Conservation (phyloP, 1,140 invertebrate species). For the Sycophila sp. region DNA sequence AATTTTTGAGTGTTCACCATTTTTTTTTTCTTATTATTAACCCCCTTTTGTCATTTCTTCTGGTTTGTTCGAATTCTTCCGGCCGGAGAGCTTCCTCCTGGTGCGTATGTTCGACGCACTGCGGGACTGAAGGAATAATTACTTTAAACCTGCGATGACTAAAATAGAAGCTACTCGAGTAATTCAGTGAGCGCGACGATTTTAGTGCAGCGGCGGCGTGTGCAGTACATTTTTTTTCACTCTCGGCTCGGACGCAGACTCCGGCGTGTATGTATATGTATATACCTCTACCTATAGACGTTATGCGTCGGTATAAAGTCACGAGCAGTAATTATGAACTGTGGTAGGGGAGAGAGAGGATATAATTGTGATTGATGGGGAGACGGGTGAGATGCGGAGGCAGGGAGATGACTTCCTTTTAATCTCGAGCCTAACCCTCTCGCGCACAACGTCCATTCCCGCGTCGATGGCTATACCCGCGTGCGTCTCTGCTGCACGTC, state of each 20-base stretch:
- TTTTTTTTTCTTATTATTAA: not conserved
- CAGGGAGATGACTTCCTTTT: constrained; percentile 61
- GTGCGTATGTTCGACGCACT: no score
- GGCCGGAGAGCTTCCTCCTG: no score
- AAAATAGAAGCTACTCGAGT: no score
- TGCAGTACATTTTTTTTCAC: constrained; percentile 37
- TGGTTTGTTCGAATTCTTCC: no score
- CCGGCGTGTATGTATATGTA: not conserved
- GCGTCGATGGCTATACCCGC: constrained; percentile 39
- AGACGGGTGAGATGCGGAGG: constrained; percentile 45
- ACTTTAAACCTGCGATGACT: no score
- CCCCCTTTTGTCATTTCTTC: not conserved
- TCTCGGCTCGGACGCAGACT: constrained; percentile 33
- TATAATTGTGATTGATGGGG: constrained; percentile 63
- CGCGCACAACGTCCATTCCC: constrained; percentile 48
- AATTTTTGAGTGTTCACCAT: constrained; percentile 41
- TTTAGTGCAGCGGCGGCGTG: not conserved
- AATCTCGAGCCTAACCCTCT: constrained; percentile 58
- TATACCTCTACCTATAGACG: constrained; percentile 1
- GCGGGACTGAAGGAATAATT: no score
- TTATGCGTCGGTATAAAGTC: constrained; percentile 54
- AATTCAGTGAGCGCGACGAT: not conserved
- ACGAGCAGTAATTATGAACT: constrained; percentile 61
- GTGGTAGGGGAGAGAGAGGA: constrained; percentile 54
- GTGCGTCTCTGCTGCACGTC: constrained; percentile 40